phyloP scores from a whole-genome alignment of 2,113 vertebrate species.

The Mormyrus lacerda region DNA sequence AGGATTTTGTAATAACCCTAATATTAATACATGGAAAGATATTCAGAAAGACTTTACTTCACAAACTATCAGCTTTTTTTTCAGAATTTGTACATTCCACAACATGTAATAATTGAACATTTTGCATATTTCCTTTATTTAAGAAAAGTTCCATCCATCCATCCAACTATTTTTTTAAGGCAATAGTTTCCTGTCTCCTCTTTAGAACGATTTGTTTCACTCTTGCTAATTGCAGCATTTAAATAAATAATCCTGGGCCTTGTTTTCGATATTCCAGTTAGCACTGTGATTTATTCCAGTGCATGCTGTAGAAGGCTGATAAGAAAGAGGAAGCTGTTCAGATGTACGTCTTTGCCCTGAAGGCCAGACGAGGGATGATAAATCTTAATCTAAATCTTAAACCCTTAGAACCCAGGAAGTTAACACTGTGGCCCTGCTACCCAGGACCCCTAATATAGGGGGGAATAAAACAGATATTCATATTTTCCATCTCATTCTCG shows the following conservation, averaged over 20 bases:
- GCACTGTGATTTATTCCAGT: not conserved
- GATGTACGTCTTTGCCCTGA: not conserved
- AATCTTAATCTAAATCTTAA: too few relatives aligned
- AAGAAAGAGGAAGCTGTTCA: not conserved
- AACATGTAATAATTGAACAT: not conserved
- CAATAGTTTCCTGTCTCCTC: not conserved
- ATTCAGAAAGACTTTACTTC: not conserved
- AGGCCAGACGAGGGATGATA: not conserved
- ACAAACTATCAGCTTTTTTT: not conserved
- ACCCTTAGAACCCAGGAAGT: not conserved
- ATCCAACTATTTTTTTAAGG: not conserved
- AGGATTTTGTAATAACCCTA: not conserved
- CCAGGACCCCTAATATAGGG: not conserved
- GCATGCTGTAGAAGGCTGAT: not conserved
- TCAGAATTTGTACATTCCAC: not conserved
- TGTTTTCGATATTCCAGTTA: slow-evolving; percentile 3
- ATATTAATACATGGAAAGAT: not conserved
- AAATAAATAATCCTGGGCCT: not conserved
- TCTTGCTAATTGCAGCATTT: not conserved
- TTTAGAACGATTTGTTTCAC: not conserved
- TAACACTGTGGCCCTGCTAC: not conserved
- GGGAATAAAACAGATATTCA: not conserved
- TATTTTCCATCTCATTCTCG: slow-evolving; percentile 18
- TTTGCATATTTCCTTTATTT: not conserved
- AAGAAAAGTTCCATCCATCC: not conserved